Evolutionary conservation across 2,888 invertebrate genomes (phyloP).

Genomic region (Drosophila fungiperda): DNA sequence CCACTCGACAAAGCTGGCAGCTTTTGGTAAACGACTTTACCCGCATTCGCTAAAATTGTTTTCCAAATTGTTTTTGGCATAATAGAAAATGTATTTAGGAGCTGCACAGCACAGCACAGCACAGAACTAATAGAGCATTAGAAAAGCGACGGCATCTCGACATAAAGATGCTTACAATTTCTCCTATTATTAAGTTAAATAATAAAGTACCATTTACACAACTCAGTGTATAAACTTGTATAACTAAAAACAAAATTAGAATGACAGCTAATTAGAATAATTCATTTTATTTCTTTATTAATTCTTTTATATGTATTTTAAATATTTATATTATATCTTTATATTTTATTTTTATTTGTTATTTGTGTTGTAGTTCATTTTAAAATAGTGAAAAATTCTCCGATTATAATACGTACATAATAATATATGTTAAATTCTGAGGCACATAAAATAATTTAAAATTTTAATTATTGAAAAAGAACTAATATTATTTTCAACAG

Average conservation of each 20-base stretch:
- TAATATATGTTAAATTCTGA: not conserved
- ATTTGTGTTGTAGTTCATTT: not conserved
- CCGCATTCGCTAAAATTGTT: conserved; percentile 55
- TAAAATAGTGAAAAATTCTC: not conserved
- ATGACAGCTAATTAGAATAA: not conserved
- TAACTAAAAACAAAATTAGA: not conserved
- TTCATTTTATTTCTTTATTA: not conserved
- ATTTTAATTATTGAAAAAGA: too few species aligned
- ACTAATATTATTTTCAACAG: not conserved
- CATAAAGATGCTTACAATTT: conserved; percentile 3
- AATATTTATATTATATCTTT: too few species aligned
- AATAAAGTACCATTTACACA: not conserved
- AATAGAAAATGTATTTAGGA: conserved; percentile 59
- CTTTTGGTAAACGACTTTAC: conserved; percentile 39
- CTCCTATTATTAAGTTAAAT: not conserved
- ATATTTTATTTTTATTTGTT: not conserved
- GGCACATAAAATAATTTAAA: not conserved
- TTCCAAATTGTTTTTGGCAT: conserved; percentile 60
- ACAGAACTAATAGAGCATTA: conserved; percentile 9
- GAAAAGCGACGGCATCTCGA: not conserved
- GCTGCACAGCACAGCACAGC: not conserved
- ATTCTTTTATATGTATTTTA: not conserved
- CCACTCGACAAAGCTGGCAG: conserved; percentile 35
- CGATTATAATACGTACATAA: not conserved
- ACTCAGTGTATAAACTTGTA: not conserved